Evolutionary conservation across 2,888 invertebrate species (phyloP).

Genomic region (Pilophorus perplexus): DNA sequence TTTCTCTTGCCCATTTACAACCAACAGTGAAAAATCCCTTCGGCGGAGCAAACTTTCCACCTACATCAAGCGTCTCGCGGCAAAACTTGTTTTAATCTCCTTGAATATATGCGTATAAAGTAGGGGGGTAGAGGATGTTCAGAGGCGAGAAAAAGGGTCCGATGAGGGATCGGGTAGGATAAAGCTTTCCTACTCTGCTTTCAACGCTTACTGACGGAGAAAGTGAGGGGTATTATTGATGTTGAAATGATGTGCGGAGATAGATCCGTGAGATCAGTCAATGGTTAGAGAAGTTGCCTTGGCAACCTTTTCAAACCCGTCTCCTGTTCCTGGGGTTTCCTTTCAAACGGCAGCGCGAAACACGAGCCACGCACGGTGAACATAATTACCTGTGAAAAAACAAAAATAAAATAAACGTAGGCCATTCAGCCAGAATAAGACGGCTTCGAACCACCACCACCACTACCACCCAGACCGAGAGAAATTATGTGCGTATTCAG

Average conservation of each 20-base stretch:
- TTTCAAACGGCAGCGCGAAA: too few relatives aligned
- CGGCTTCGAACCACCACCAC: too few relatives aligned
- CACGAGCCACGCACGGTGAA: too few relatives aligned
- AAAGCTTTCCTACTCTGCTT: slow-evolving; percentile 3
- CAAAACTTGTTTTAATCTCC: slow-evolving; percentile 28
- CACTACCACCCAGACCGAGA: too few relatives aligned
- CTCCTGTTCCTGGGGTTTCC: too few relatives aligned
- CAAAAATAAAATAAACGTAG: too few relatives aligned
- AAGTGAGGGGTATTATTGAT: slow-evolving; percentile 15
- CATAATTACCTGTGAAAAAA: too few relatives aligned
- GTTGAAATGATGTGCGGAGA: slow-evolving; percentile 10
- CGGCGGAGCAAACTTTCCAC: neutral
- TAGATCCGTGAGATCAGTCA: too few relatives aligned
- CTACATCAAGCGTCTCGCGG: neutral
- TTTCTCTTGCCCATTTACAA: neutral
- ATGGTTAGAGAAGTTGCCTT: too few relatives aligned
- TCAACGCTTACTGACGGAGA: neutral
- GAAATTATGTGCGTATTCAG: too few relatives aligned
- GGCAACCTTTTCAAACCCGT: too few relatives aligned
- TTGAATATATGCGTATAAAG: slow-evolving; percentile 28
- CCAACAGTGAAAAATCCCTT: neutral
- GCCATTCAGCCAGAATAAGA: too few relatives aligned
- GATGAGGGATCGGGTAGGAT: slow-evolving; percentile 2
- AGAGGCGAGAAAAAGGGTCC: neutral
- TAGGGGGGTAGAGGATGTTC: slow-evolving; percentile 7